A percentile compares a stretch with the other conserved stretches of the same genome.
Conservation (phyloP, 2,113 vertebrate species). For the Myotis brandtii region DNA sequence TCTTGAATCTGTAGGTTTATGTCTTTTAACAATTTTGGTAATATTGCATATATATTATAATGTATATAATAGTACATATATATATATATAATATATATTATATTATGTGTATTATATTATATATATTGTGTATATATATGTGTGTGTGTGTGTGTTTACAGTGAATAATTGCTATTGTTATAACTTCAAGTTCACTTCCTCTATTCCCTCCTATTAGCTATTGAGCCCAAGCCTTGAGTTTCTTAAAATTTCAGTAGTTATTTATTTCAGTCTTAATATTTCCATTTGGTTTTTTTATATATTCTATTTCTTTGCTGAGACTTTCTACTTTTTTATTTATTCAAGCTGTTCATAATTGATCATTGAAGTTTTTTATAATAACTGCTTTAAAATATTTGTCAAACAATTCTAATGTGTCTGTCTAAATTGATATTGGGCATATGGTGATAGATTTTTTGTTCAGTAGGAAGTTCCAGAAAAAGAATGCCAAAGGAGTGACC, state of each 20-base stretch:
- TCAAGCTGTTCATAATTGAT: neutral
- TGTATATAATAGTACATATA: too few species aligned
- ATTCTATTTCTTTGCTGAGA: neutral
- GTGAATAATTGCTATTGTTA: neutral
- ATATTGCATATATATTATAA: too few species aligned
- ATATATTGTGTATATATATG: too few species aligned
- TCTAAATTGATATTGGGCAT: neutral
- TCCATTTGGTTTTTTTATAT: neutral
- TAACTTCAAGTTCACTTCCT: neutral
- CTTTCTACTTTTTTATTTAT: neutral
- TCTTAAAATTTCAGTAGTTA: neutral
- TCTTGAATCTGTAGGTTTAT: neutral
- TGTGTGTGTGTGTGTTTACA: neutral
- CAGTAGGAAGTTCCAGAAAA: neutral
- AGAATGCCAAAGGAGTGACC: neutral
- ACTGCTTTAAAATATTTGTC: neutral
- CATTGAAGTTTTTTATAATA: neutral
- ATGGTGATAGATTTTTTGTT: neutral
- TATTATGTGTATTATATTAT: too few species aligned
- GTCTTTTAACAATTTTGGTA: neutral
- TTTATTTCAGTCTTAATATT: slow-evolving; percentile 10
- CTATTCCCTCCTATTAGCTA: neutral
- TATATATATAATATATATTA: too few species aligned
- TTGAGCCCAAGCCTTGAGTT: neutral
- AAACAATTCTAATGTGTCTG: neutral